These are phyloP conservation scores for Boloria euphrosyne DNA, from an alignment of 2,888 invertebrate species.

Conservation along the genomic window DNA sequence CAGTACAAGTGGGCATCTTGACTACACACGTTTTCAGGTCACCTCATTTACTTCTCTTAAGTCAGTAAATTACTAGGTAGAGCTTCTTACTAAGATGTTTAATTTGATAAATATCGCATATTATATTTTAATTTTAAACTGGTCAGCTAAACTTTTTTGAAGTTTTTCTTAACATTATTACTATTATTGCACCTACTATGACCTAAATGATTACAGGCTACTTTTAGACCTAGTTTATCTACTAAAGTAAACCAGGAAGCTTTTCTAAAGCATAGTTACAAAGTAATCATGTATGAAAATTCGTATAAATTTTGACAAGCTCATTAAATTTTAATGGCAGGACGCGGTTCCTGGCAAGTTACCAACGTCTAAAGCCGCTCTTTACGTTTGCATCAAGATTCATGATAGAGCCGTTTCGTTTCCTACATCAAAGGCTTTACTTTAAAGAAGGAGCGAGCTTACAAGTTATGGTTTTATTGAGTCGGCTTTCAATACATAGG, in stretches of 20 bases:
- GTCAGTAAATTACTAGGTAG: slow-evolving; percentile 19
- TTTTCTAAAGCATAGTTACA: slow-evolving; percentile 21
- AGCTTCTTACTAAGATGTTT: not conserved
- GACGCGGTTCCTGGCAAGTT: slow-evolving; percentile 32
- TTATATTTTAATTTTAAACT: too few species aligned
- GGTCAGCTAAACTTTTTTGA: too few species aligned
- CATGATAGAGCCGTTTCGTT: slow-evolving; percentile 12
- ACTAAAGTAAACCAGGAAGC: slow-evolving; percentile 26
- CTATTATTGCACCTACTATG: too few species aligned
- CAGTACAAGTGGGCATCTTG: slow-evolving; percentile 26
- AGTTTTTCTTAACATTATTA: too few species aligned
- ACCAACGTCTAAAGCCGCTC: slow-evolving; percentile 29
- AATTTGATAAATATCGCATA: not conserved
- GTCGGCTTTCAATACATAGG: not conserved
- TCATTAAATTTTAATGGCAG: slow-evolving; percentile 40
- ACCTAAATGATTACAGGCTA: not conserved
- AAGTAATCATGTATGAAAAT: slow-evolving; percentile 37
- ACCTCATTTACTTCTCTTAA: slow-evolving; percentile 37
- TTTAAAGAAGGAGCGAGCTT: not conserved
- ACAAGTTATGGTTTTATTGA: not conserved
- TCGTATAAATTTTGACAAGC: slow-evolving; percentile 45
- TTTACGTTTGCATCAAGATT: slow-evolving; percentile 15
- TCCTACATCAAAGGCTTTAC: slow-evolving; percentile 16
- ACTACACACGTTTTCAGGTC: slow-evolving; percentile 39
- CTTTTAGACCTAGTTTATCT: slow-evolving; percentile 1